A percentile compares a stretch with the other conserved stretches of the same genome.
Evolutionary conservation across 2,797 vertebrate genomes (phyloP).

Genomic region (Sebastes melanostomus): DNA sequence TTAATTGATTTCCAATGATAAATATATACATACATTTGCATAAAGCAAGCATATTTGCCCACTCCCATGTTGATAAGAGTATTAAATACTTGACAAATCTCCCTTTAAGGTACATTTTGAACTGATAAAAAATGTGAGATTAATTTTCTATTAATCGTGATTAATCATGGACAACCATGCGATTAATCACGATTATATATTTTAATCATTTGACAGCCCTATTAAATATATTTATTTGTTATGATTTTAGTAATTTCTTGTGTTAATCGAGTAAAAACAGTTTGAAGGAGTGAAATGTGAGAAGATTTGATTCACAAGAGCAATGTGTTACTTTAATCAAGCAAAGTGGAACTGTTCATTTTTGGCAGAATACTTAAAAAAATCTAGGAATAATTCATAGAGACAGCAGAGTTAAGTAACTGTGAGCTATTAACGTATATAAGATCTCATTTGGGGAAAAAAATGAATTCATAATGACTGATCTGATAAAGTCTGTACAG

Average conservation of each 20-base stretch:
- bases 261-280: neutral
- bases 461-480: neutral
- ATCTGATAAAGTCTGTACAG: neutral
- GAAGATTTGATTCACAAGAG: neutral
- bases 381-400: neutral
- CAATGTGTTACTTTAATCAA: neutral
- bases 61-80: no score
- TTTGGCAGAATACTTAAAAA: neutral
- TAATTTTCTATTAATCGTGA: no score
- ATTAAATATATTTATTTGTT: neutral
- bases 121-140: no score
- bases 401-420: neutral
- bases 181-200: rapidly evolving
- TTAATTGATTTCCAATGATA: no score
- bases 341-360: neutral
- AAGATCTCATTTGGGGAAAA: neutral
- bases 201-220: no score
- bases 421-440: neutral
- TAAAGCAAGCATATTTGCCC: no score
- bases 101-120: no score
- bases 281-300: neutral
- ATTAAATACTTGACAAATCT: no score
- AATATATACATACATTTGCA: no score
- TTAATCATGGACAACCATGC: rapidly evolving
- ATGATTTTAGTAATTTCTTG: neutral